phyloP scores from a whole-genome alignment of 2,113 vertebrate species.

The Halcyon senegalensis region DNA sequence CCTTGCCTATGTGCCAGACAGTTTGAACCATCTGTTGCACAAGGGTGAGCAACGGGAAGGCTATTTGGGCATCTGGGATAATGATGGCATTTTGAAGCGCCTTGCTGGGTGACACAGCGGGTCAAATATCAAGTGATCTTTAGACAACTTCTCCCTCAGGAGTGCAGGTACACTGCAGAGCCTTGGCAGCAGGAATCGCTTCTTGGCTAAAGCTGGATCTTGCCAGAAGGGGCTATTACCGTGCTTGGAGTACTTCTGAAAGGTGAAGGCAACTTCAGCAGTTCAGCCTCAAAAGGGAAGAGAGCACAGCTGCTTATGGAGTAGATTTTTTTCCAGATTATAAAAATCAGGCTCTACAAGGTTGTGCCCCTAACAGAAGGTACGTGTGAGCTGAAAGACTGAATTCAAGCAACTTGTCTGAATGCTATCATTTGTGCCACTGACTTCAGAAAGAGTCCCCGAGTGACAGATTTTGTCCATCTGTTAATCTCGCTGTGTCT shows the following conservation, averaged over 20 bases:
- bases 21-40: constrained; percentile 36
- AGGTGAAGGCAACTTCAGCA: neutral
- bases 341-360: neutral
- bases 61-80: neutral
- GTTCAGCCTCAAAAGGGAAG: neutral
- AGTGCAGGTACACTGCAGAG: neutral
- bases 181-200: neutral
- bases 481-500: neutral
- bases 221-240: neutral
- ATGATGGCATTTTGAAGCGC: neutral
- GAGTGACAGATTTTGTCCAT: neutral
- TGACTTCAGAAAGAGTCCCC: neutral
- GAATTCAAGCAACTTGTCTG: neutral
- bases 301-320: neutral
- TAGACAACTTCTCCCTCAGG: neutral
- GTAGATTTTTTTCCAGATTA: neutral
- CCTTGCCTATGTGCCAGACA: neutral
- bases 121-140: neutral
- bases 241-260: neutral
- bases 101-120: neutral
- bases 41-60: neutral
- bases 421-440: neutral
- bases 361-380: neutral
- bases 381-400: neutral
- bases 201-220: neutral